Percentiles rank a stretch among this genome's conserved stretches.
These are phyloP conservation scores for Venturia canescens DNA, from an alignment of 1,140 invertebrate genomes.

Conservation along the genomic window DNA sequence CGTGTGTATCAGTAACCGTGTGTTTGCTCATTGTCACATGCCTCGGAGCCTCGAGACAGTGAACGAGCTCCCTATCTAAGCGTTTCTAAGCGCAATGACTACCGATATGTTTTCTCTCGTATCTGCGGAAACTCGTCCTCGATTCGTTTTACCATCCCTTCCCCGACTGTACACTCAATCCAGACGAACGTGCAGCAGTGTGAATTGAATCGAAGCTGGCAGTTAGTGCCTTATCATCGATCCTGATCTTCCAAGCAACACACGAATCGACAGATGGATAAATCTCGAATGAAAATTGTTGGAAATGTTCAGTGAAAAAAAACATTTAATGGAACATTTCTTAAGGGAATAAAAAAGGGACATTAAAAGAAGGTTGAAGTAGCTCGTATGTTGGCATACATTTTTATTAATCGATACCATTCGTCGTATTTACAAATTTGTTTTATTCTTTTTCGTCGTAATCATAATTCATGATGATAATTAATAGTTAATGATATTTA, in stretches of 20 bases:
- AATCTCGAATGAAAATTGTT: not conserved
- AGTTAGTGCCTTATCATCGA: not conserved
- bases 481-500: constrained; percentile 59
- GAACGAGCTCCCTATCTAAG: constrained; percentile 11
- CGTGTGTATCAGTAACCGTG: not conserved
- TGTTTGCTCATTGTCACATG: constrained; percentile 19
- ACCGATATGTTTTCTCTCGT: constrained; percentile 3
- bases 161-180: not conserved
- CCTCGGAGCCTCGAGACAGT: constrained; percentile 19
- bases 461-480: constrained; percentile 64
- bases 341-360: not conserved
- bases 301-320: not conserved
- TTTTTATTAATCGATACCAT: constrained; percentile 72
- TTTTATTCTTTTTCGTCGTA: constrained; percentile 51
- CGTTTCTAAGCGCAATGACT: constrained; percentile 5
- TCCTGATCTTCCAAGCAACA: not conserved
- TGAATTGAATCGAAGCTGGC: constrained; percentile 3
- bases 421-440: constrained; percentile 73
- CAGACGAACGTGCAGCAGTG: not conserved
- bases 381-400: constrained; percentile 65
- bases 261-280: constrained; percentile 8
- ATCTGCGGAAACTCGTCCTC: constrained; percentile 31
- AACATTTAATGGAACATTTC: not conserved
- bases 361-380: not conserved
- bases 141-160: not conserved